Evolutionary conservation across 2,113 vertebrate genomes (phyloP).

Genomic region (Sylvicapra grimmia): DNA sequence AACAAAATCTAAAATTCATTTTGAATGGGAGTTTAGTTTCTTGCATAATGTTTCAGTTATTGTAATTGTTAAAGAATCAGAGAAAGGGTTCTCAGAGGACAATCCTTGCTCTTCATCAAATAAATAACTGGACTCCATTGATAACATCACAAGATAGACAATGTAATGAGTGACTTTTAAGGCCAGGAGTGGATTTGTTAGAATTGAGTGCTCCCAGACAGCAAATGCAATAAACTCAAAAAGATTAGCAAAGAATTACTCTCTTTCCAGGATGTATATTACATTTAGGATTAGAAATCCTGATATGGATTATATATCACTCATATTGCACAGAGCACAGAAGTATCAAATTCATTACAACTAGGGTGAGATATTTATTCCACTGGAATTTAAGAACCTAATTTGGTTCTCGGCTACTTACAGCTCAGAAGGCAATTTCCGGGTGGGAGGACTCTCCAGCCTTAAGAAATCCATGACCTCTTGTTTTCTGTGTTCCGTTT

Average conservation of each 20-base stretch:
- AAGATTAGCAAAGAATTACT: slow-evolving; percentile 68
- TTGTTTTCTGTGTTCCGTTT: background rate
- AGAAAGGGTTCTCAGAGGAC: background rate
- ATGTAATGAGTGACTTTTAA: slow-evolving; percentile 11
- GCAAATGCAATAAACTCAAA: slow-evolving; percentile 59
- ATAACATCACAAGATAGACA: background rate
- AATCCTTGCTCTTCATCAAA: slow-evolving; percentile 12
- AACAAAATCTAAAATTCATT: slow-evolving; percentile 41
- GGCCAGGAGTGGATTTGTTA: slow-evolving; percentile 59
- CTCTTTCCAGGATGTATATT: slow-evolving; percentile 59
- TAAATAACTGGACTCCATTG: slow-evolving; percentile 29
- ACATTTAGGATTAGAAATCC: slow-evolving; percentile 56
- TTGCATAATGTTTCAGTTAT: slow-evolving; percentile 30
- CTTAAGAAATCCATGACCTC: background rate
- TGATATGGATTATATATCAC: slow-evolving; percentile 58
- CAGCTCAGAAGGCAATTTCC: slow-evolving; percentile 53
- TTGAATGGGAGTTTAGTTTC: slow-evolving; percentile 29
- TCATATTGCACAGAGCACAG: slow-evolving; percentile 38
- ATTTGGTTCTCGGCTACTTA: slow-evolving; percentile 45
- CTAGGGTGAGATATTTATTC: slow-evolving; percentile 39
- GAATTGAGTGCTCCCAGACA: slow-evolving; percentile 54
- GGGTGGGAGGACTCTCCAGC: background rate
- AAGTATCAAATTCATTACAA: slow-evolving; percentile 58
- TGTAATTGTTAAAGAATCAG: background rate
- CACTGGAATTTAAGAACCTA: slow-evolving; percentile 58